Conservation (phyloP, 2,888 invertebrate species). For the Yponomeuta sedellus region DNA sequence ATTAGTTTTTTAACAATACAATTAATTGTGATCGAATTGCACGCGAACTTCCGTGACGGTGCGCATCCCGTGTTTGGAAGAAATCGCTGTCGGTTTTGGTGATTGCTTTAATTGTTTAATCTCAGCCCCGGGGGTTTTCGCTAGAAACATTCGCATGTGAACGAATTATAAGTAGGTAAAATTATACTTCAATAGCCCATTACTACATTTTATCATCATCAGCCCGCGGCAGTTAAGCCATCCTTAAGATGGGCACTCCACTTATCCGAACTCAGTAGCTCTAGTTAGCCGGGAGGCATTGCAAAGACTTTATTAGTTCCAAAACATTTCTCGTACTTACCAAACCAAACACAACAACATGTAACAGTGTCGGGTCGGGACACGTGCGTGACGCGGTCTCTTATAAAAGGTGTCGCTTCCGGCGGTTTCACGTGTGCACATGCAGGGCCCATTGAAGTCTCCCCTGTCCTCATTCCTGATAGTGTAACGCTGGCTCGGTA, state of each 20-base stretch:
- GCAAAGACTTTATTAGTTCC: not conserved
- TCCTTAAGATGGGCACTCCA: too few species aligned
- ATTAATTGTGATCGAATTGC: not conserved
- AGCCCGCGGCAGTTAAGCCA: too few species aligned
- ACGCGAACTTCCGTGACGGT: not conserved
- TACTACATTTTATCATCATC: too few species aligned
- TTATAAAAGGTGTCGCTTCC: constrained; percentile 40
- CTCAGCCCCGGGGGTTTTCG: not conserved
- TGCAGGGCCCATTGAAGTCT: constrained; percentile 7
- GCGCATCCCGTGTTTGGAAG: not conserved
- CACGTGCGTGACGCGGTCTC: constrained; percentile 26
- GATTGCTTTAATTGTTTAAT: not conserved
- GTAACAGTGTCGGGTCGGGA: not conserved
- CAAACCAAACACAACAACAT: constrained; percentile 9
- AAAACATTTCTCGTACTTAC: not conserved
- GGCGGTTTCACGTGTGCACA: constrained; percentile 38
- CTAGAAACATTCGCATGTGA: not conserved
- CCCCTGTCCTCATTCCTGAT: constrained; percentile 10
- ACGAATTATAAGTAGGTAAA: too few species aligned
- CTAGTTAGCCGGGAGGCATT: too few species aligned
- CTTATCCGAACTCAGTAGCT: too few species aligned
- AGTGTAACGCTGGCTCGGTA: constrained; percentile 6
- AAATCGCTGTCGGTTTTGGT: not conserved
- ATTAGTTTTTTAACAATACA: not conserved
- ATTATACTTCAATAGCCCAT: too few species aligned